phyloP scores from a whole-genome alignment of 2,113 vertebrate species.

The Solea senegalensis region DNA sequence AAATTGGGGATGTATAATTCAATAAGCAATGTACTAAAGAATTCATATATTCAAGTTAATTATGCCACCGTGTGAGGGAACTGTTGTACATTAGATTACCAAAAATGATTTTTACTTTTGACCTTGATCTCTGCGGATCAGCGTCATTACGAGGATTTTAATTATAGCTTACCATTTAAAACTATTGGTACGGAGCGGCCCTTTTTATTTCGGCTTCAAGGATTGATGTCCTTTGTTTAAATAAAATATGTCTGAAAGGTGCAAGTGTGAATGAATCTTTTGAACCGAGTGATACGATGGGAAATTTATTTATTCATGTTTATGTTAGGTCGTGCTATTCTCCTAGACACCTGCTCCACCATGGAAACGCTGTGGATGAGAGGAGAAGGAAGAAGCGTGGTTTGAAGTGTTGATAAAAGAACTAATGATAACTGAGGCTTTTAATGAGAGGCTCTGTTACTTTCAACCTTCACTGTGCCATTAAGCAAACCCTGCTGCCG shows the following conservation, averaged over 20 bases:
- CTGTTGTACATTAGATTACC: slow-evolving; percentile 71
- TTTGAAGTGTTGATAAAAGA: slow-evolving; percentile 43
- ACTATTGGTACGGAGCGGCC: slow-evolving; percentile 55
- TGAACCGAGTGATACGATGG: slow-evolving; percentile 57
- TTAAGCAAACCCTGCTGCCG: slow-evolving; percentile 49
- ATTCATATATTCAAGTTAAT: slow-evolving; percentile 90
- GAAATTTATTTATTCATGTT: slow-evolving; percentile 70
- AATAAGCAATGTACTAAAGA: slow-evolving; percentile 89
- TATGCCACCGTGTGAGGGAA: slow-evolving; percentile 78
- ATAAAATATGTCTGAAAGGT: slow-evolving; percentile 67
- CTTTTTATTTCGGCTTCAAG: slow-evolving; percentile 69
- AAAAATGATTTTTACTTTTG: slow-evolving; percentile 77
- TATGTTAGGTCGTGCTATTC: slow-evolving; percentile 50
- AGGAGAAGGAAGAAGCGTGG: slow-evolving; percentile 29
- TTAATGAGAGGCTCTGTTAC: slow-evolving; percentile 53
- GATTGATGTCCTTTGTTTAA: slow-evolving; percentile 70
- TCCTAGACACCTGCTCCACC: slow-evolving; percentile 38
- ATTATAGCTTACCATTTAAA: slow-evolving; percentile 72
- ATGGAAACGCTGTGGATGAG: slow-evolving; percentile 32
- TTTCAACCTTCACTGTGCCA: slow-evolving; percentile 41
- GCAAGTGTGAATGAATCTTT: slow-evolving; percentile 53
- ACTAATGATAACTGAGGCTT: slow-evolving; percentile 53
- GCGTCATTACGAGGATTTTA: slow-evolving; percentile 75
- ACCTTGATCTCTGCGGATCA: slow-evolving; percentile 73
- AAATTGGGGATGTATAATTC: slow-evolving; percentile 83